These are phyloP conservation scores for Neofelis nebulosa DNA, from an alignment of 2,113 vertebrate species.

Conservation along the genomic window DNA sequence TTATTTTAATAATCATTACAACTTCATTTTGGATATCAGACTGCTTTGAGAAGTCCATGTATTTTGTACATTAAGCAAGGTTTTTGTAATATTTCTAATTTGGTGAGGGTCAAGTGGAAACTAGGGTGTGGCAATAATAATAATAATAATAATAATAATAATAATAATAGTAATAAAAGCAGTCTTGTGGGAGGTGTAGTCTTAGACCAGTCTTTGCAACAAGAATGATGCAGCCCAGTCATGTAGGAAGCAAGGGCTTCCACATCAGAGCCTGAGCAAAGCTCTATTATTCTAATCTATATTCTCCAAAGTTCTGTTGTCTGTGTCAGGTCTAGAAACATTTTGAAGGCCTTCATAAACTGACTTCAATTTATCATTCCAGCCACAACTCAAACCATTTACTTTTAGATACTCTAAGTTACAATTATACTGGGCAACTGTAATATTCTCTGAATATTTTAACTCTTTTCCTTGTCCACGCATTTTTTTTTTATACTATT, in stretches of 20 bases:
- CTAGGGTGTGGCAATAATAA: background rate
- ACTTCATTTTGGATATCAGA: background rate
- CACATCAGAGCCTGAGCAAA: background rate
- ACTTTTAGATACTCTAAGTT: background rate
- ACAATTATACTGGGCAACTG: background rate
- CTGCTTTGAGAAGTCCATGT: background rate
- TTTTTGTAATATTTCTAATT: constrained; percentile 33
- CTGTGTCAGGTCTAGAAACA: background rate
- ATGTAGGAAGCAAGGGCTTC: background rate
- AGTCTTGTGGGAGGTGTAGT: background rate
- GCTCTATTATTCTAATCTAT: background rate
- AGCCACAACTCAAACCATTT: background rate
- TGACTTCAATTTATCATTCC: background rate
- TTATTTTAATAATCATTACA: constrained; percentile 16
- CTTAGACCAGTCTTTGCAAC: background rate
- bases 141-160: background rate
- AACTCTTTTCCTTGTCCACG: background rate
- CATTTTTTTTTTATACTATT: background rate
- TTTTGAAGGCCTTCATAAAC: background rate
- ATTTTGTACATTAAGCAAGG: background rate
- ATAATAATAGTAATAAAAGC: background rate
- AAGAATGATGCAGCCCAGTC: background rate
- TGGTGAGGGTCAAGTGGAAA: background rate
- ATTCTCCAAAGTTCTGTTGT: background rate
- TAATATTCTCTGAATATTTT: background rate